These are phyloP conservation scores for Drosophila obscura DNA, from an alignment of 1,140 invertebrate genomes.

Conservation along the genomic window DNA sequence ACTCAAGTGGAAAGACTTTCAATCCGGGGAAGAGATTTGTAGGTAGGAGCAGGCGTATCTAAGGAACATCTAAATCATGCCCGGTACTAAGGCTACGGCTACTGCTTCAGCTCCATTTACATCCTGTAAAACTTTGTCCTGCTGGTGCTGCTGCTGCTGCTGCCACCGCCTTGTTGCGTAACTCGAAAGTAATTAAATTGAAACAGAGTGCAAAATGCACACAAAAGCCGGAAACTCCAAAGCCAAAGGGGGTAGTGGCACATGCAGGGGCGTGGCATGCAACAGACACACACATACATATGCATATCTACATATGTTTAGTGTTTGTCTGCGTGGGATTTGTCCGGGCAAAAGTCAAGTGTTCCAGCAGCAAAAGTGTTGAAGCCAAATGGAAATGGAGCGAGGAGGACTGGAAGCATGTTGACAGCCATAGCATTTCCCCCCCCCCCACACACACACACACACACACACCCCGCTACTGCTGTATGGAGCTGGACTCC, in stretches of 20 bases:
- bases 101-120: conserved; percentile 37
- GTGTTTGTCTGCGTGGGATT: conserved; percentile 44
- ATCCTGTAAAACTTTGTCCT: conserved; percentile 63
- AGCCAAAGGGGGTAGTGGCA: not conserved
- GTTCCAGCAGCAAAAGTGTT: conserved; percentile 51
- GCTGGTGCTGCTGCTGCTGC: not conserved
- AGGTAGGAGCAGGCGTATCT: too few relatives aligned
- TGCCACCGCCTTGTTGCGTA: conserved; percentile 49
- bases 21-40: too few relatives aligned
- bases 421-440: conserved; percentile 51
- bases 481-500: too few relatives aligned
- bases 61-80: conserved; percentile 39
- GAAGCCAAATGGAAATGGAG: conserved; percentile 51
- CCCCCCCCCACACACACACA: not conserved
- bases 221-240: conserved; percentile 49
- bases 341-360: conserved; percentile 71
- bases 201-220: conserved; percentile 68
- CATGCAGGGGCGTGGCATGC: conserved; percentile 36
- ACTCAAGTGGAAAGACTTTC: conserved; percentile 9
- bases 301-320: not conserved
- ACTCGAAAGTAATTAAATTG: conserved; percentile 81
- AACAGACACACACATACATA: conserved; percentile 12
- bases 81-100: too few relatives aligned
- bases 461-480: conserved; percentile 1
- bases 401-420: conserved; percentile 61